A percentile compares a stretch with the other conserved stretches of the same genome.
Evolutionary conservation across 2,797 vertebrate species (phyloP).

Genomic region (Serranus cabrilla): DNA sequence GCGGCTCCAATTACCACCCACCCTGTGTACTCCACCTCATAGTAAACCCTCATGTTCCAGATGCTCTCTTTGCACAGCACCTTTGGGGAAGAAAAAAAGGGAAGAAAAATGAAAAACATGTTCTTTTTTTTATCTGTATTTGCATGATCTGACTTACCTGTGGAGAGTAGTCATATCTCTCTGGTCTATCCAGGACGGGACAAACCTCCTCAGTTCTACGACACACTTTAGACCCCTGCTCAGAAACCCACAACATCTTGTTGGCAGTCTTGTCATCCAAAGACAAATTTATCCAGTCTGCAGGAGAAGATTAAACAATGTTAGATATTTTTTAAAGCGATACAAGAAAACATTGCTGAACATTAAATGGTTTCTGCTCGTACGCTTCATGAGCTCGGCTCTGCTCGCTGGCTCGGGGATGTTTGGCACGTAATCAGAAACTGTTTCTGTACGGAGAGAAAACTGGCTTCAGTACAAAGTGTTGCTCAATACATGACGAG

Average conservation of each 20-base stretch:
- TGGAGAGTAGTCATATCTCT: conserved; percentile 76
- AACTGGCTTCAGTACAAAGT: neutral
- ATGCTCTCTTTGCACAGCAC: conserved; percentile 76
- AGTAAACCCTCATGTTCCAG: conserved; percentile 73
- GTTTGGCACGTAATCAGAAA: conserved; percentile 52
- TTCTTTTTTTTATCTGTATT: neutral
- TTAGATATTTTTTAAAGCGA: neutral
- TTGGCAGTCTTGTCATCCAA: conserved; percentile 79
- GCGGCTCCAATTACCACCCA: conserved; percentile 74
- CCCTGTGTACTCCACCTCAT: conserved; percentile 72
- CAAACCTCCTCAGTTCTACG: conserved; percentile 74
- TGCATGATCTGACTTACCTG: conserved; percentile 54
- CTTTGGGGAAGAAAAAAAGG: conserved; percentile 41
- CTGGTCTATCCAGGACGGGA: conserved; percentile 76
- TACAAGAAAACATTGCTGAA: neutral
- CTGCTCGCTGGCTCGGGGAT: conserved; percentile 70
- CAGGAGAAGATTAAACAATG: neutral
- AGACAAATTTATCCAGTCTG: conserved; percentile 71
- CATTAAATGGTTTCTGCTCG: neutral
- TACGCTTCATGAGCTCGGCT: conserved; percentile 73
- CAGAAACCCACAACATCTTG: conserved; percentile 76
- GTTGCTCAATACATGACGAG: neutral
- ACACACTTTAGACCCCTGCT: conserved; percentile 55
- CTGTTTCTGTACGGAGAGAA: conserved; percentile 51
- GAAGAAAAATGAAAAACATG: neutral